These are phyloP conservation scores for Hemaris fuciformis DNA, from an alignment of 2,888 invertebrate species.

Conservation along the genomic window DNA sequence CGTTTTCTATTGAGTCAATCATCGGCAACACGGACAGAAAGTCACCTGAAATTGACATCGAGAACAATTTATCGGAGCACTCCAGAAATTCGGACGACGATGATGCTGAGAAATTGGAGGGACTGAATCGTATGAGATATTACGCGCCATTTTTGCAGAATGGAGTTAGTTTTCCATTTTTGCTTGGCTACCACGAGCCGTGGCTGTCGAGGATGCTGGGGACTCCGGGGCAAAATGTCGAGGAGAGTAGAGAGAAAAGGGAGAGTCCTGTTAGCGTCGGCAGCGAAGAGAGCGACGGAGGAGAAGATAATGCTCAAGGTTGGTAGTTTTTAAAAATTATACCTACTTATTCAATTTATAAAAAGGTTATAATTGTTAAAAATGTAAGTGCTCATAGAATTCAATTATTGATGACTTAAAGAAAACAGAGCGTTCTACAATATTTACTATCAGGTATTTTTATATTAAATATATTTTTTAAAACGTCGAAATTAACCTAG, in stretches of 20 bases:
- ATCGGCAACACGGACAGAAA: conserved; percentile 71
- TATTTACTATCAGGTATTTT: too few species aligned
- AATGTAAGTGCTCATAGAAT: too few species aligned
- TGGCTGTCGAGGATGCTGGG: conserved; percentile 68
- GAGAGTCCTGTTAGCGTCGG: conserved; percentile 76
- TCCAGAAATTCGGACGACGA: conserved; percentile 73
- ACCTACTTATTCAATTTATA: too few species aligned
- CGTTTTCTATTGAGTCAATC: conserved; percentile 84
- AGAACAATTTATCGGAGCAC: conserved; percentile 64
- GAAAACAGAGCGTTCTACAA: too few species aligned
- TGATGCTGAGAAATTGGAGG: conserved; percentile 56
- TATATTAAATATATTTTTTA: too few species aligned
- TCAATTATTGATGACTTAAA: too few species aligned
- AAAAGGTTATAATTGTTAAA: neutral
- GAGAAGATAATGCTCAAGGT: conserved; percentile 72
- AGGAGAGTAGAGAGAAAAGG: conserved; percentile 58
- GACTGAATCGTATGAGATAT: conserved; percentile 70
- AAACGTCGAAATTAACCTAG: too few species aligned
- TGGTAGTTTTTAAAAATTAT: conserved; percentile 13
- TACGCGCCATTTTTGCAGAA: conserved; percentile 74
- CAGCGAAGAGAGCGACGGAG: conserved; percentile 72
- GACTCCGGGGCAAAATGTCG: conserved; percentile 40
- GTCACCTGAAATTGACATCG: conserved; percentile 75
- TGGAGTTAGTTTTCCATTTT: conserved; percentile 69
- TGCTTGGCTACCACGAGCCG: conserved; percentile 72